Conservation (phyloP, 2,888 invertebrate species). For the Panopea generosa region DNA sequence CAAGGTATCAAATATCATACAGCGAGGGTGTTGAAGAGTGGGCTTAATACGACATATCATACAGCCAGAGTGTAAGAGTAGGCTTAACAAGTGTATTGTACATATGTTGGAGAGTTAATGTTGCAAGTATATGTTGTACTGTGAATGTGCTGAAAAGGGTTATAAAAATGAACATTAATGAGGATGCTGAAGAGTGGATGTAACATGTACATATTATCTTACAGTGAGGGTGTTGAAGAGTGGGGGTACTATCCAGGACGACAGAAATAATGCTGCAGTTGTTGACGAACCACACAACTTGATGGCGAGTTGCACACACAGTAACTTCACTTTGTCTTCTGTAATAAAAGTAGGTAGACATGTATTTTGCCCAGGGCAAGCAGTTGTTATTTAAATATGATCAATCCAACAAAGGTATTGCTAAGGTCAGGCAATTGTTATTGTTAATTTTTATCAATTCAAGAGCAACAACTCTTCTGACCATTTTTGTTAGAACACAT, state of each 20-base stretch:
- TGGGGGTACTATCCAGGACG: constrained; percentile 79
- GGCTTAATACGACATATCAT: constrained; percentile 73
- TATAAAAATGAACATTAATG: too few species aligned
- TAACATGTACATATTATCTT: constrained; percentile 27
- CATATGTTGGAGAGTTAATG: too few species aligned
- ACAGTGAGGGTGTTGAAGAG: constrained; percentile 76
- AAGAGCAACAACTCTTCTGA: too few species aligned
- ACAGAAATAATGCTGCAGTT: constrained; percentile 77
- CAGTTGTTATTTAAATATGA: too few species aligned
- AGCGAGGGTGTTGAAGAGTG: constrained; percentile 75
- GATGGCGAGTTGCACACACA: constrained; percentile 73
- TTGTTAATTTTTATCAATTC: too few species aligned
- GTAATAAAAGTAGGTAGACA: constrained; percentile 7
- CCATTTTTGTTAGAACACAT: too few species aligned
- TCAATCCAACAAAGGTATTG: too few species aligned
- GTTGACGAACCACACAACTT: constrained; percentile 73
- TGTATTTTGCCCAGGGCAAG: too few species aligned
- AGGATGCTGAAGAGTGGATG: not conserved
- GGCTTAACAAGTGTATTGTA: constrained; percentile 44
- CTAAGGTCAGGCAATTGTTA: too few species aligned
- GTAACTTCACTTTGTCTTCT: constrained; percentile 69
- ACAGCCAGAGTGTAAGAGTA: constrained; percentile 81
- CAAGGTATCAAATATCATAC: too few species aligned
- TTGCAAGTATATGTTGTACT: too few species aligned
- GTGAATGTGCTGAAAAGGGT: too few species aligned